Percentiles rank a stretch among this genome's conserved stretches.
Conservation (phyloP, 2,888 invertebrate genomes). For the Scaptomyza caliginosa region DNA sequence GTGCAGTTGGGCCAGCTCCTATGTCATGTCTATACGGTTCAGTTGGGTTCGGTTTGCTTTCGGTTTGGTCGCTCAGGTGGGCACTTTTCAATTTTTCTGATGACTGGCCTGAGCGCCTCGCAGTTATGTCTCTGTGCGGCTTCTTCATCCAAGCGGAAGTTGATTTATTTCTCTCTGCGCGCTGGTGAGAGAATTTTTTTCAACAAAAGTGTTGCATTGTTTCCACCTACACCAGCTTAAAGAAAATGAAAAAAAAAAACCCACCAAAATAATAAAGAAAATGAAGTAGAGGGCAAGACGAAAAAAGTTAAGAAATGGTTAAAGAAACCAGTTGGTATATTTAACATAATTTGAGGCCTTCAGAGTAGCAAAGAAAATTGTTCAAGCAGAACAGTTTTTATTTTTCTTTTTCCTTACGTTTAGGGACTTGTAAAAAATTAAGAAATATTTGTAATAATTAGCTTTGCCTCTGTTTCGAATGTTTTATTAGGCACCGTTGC, state of each 20-base stretch:
- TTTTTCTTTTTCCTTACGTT: slow-evolving; percentile 25
- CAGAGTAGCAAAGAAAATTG: slow-evolving; percentile 60
- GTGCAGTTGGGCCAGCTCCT: slow-evolving; percentile 12
- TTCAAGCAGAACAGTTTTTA: slow-evolving; percentile 59
- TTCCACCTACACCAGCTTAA: slow-evolving; percentile 54
- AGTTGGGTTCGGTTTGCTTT: background rate
- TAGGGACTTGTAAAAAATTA: slow-evolving; percentile 61
- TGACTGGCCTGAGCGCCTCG: slow-evolving; percentile 63
- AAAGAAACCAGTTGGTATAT: slow-evolving; percentile 29
- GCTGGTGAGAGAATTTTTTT: slow-evolving; percentile 68
- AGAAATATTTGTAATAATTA: slow-evolving; percentile 76
- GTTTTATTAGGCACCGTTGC: slow-evolving; percentile 15
- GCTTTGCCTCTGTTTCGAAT: slow-evolving; percentile 15
- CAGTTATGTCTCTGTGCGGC: slow-evolving; percentile 65
- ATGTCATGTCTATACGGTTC: slow-evolving; percentile 3
- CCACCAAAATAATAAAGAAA: background rate
- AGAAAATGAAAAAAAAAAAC: background rate
- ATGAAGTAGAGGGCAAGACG: background rate
- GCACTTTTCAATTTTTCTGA: slow-evolving; percentile 57
- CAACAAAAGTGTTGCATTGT: slow-evolving; percentile 67
- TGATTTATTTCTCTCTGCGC: slow-evolving; percentile 75
- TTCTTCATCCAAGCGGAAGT: slow-evolving; percentile 81
- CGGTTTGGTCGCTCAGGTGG: slow-evolving; percentile 51
- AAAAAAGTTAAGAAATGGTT: slow-evolving; percentile 17
- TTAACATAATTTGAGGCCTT: slow-evolving; percentile 49